Evolutionary conservation across 2,888 invertebrate genomes (phyloP).

Genomic region (Drosophila mimica): DNA sequence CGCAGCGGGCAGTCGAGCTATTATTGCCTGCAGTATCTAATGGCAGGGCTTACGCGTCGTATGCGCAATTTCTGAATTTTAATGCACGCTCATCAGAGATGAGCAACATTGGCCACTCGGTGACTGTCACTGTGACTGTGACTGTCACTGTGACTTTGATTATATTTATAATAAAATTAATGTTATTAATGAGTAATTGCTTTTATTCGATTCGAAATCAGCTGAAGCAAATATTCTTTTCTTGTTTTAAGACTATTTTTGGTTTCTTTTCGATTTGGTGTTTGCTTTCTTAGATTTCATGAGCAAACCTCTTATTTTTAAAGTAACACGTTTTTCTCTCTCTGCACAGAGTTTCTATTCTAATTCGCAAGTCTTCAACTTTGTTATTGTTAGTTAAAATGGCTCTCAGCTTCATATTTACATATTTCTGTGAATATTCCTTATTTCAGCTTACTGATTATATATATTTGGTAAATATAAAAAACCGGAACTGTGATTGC

Average conservation of each 20-base stretch:
- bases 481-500: neutral
- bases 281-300: neutral
- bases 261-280: too few relatives aligned
- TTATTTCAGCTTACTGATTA: too few relatives aligned
- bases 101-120: neutral
- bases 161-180: too few relatives aligned
- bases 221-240: neutral
- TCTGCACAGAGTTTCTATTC: neutral
- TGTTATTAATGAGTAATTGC: neutral
- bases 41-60: slow-evolving; percentile 75
- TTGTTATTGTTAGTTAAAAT: neutral
- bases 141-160: neutral
- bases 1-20: slow-evolving; percentile 42
- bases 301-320: neutral
- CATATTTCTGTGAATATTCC: neutral
- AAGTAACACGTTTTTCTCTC: neutral
- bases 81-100: slow-evolving; percentile 37
- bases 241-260: neutral
- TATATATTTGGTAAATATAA: too few relatives aligned
- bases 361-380: neutral
- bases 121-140: neutral
- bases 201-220: neutral
- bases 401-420: neutral
- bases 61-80: slow-evolving; percentile 69
- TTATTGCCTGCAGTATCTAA: slow-evolving; percentile 63